These are phyloP conservation scores for Trachymyrmex cornetzi DNA, from an alignment of 1,140 invertebrate genomes.

Conservation along the genomic window DNA sequence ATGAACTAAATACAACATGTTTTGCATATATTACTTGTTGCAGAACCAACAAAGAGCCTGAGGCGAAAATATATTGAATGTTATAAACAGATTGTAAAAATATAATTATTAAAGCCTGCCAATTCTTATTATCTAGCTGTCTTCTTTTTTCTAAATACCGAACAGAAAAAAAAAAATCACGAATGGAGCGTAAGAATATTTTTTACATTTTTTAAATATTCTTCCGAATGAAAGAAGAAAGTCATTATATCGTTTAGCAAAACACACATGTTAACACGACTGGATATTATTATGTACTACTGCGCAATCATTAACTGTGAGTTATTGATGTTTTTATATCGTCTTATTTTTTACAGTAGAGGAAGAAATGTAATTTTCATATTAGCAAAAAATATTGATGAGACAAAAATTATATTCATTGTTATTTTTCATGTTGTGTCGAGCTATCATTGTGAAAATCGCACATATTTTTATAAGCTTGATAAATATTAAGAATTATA, in stretches of 20 bases:
- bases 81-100: background rate
- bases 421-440: background rate
- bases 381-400: background rate
- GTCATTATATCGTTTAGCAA: background rate
- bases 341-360: background rate
- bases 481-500: background rate
- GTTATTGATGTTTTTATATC: conserved; percentile 1
- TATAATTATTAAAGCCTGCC: background rate
- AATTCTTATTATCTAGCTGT: background rate
- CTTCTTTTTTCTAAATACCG: background rate
- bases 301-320: background rate
- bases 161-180: background rate
- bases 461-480: background rate
- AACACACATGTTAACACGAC: background rate
- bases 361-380: background rate
- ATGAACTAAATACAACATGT: background rate
- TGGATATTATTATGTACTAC: background rate
- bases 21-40: background rate
- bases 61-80: too few relatives aligned
- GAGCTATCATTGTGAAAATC: background rate
- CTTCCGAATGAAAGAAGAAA: background rate
- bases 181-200: background rate
- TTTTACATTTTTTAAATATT: background rate
- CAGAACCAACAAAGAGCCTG: background rate
- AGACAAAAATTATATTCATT: background rate